Base-by-base conservation (phyloP, 1,140 invertebrate genomes). In the Neodiprion virginianus region DNA sequence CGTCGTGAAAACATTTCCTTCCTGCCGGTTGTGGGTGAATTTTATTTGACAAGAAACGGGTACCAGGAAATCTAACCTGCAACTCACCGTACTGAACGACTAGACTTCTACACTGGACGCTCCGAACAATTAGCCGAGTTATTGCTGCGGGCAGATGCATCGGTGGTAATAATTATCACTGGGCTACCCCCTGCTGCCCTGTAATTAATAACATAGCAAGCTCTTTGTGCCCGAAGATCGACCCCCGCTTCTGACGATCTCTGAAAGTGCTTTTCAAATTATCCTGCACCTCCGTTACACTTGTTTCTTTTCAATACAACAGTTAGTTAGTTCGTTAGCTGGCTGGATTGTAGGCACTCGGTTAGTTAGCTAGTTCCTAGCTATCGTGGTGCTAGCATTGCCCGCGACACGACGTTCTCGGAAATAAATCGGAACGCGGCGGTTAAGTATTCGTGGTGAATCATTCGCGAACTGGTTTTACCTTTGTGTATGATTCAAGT, bases 111-210 rank as follows among this genome's bases (percentile, higher is more conserved):
- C n/a, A 14, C 8, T 17, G 11, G n/a, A 61, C 7, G 53, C 53
- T 61, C n/a, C 53, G 11, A 61, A 61, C 53, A 61, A 61, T 61
- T 8, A 61, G 28, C 28, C 28, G 28, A 1, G 28, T 40, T 40
- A 40, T 40, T 40, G 28, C 28, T 40, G 28, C 28, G 53, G 11
- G 53, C n/a, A 40, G 53, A 61, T 61, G n/a, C 11, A 8, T 61
- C n/a, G 11, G n/a, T 17, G 53, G 53, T 61, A 61, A 61, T 61
- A 61, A 61, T 61, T 61, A 61, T 61, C 53, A 61, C 53, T 61
- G 28, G 28, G 11, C 53, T 14, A 61, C 53, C 53, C 53, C 53
- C 53, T 17, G 53, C 5, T 61, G 53, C 7, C 11, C 53, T 61
- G 53, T 61, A 61, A 61, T 61, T 61, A 61, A 61, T 61, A 61